Evolutionary conservation across 2,113 vertebrate species (phyloP).

Genomic region (Buteo buteo): DNA sequence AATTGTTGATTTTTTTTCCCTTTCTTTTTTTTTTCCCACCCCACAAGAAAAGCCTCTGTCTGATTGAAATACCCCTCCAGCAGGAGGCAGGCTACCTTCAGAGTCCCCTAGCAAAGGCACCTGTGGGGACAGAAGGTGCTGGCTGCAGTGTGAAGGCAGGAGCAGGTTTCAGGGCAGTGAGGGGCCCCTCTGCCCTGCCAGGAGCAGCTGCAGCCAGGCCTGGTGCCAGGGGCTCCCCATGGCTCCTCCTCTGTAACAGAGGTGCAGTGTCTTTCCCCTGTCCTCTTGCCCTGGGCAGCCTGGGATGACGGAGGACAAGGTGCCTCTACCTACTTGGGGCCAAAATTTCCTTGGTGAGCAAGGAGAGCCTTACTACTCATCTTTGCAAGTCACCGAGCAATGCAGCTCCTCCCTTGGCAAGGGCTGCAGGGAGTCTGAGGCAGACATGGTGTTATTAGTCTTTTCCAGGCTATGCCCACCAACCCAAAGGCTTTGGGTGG

Average conservation of each 20-base stretch:
- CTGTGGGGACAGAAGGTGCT: not conserved
- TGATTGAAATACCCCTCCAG: not conserved
- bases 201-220: not conserved
- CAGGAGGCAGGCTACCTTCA: not conserved
- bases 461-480: not conserved
- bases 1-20: not conserved
- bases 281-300: not conserved
- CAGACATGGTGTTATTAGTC: not conserved
- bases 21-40: fast-evolving
- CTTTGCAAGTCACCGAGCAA: not conserved
- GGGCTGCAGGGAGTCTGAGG: not conserved
- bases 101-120: not conserved
- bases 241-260: not conserved
- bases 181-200: not conserved
- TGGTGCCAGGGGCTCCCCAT: not conserved
- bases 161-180: not conserved
- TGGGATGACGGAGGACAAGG: not conserved
- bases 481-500: not conserved
- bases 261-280: not conserved
- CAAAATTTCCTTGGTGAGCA: not conserved
- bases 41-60: not conserved
- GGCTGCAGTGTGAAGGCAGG: not conserved
- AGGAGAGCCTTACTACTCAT: not conserved
- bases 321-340: not conserved
- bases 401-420: not conserved